Conservation (phyloP, 2,113 vertebrate species). For the Sciurus niger region DNA sequence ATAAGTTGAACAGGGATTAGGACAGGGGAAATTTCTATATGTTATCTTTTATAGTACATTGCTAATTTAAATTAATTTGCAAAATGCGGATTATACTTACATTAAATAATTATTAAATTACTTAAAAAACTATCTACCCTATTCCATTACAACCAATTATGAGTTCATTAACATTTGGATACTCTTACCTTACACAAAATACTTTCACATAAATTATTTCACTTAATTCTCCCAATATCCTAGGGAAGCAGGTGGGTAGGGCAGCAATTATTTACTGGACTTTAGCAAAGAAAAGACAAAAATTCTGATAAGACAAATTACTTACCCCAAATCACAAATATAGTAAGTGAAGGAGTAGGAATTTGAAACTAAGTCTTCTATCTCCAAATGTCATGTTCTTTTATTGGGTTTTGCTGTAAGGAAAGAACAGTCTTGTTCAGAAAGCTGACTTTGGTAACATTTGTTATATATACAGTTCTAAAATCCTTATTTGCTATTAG, state of each 20-base stretch:
- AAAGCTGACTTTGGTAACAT: background rate
- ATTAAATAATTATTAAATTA: background rate
- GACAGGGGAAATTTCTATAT: background rate
- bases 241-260: background rate
- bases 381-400: slow-evolving; percentile 48
- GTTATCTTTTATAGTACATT: background rate
- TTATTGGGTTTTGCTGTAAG: background rate
- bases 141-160: background rate
- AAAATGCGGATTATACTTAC: background rate
- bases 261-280: background rate
- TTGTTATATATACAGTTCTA: background rate
- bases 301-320: background rate
- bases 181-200: background rate
- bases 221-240: background rate
- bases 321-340: slow-evolving; percentile 64
- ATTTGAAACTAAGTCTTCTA: slow-evolving; percentile 28
- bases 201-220: background rate
- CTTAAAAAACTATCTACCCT: background rate
- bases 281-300: slow-evolving; percentile 20
- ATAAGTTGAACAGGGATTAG: background rate
- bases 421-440: slow-evolving; percentile 37
- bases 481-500: background rate
- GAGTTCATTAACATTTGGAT: background rate
- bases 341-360: background rate
- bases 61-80: background rate